Evolutionary conservation across 2,888 invertebrate genomes (phyloP).

Genomic region (Leptothorax acervorum): DNA sequence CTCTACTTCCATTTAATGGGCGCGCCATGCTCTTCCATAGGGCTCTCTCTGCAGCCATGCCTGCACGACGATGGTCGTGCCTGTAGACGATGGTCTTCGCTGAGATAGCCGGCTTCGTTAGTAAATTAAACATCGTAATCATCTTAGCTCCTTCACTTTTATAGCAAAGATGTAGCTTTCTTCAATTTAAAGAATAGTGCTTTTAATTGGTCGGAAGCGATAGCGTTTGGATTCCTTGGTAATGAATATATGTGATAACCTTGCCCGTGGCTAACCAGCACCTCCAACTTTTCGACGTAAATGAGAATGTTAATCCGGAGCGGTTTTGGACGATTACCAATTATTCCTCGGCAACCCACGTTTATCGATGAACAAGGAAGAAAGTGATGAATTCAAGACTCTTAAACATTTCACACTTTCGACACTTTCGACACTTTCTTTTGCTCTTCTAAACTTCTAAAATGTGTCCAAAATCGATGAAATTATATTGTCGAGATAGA

Average conservation of each 20-base stretch:
- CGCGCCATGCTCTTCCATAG: constrained; percentile 16
- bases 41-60: constrained; percentile 30
- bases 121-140: constrained; percentile 66
- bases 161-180: constrained; percentile 33
- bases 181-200: neutral
- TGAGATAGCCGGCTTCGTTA: constrained; percentile 17
- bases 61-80: constrained; percentile 39
- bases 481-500: neutral
- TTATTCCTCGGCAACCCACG: constrained; percentile 56
- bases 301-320: constrained; percentile 77
- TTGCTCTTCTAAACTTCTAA: neutral
- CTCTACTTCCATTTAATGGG: constrained; percentile 70
- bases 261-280: constrained; percentile 38
- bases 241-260: constrained; percentile 39
- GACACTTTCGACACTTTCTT: constrained; percentile 36
- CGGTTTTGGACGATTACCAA: constrained; percentile 73
- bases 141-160: constrained; percentile 49
- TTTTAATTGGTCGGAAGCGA: neutral
- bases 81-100: constrained; percentile 35
- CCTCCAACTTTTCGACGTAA: constrained; percentile 42
- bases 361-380: constrained; percentile 6
- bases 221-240: neutral
- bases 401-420: constrained; percentile 59
- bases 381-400: constrained; percentile 38
- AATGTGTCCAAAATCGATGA: neutral